These are phyloP conservation scores for Panopea generosa DNA, from an alignment of 2,888 invertebrate species.

Conservation along the genomic window DNA sequence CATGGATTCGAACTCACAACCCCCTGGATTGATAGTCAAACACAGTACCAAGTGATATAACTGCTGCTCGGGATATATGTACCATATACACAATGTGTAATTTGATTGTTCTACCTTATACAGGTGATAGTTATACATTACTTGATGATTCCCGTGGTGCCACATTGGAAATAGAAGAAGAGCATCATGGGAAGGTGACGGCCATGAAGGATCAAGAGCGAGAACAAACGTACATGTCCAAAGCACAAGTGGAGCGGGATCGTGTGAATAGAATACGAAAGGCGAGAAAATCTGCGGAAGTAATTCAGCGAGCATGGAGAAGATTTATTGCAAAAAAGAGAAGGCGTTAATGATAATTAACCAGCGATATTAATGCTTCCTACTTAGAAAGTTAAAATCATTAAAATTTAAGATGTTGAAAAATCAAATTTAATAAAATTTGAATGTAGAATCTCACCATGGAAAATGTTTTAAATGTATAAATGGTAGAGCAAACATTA, in stretches of 20 bases:
- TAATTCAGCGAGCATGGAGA: conserved; percentile 79
- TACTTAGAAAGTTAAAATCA: too few species aligned
- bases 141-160: conserved; percentile 29
- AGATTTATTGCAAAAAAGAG: conserved; percentile 59
- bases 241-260: conserved; percentile 74
- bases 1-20: too few species aligned
- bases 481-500: too few species aligned
- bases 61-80: too few species aligned
- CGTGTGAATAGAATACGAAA: conserved; percentile 76
- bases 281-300: conserved; percentile 76
- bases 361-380: neutral
- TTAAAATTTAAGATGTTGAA: too few species aligned
- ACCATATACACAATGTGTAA: neutral
- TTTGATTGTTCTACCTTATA: conserved; percentile 5
- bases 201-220: conserved; percentile 74
- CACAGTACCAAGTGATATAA: too few species aligned
- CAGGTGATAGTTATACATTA: neutral
- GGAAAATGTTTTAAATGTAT: too few species aligned
- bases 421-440: too few species aligned
- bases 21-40: too few species aligned
- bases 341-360: neutral
- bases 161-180: conserved; percentile 46
- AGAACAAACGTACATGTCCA: conserved; percentile 75
- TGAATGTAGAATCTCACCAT: too few species aligned
- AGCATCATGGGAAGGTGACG: conserved; percentile 50